Conservation (phyloP, 2,888 invertebrate species). For the Quadroppia sp. region DNA sequence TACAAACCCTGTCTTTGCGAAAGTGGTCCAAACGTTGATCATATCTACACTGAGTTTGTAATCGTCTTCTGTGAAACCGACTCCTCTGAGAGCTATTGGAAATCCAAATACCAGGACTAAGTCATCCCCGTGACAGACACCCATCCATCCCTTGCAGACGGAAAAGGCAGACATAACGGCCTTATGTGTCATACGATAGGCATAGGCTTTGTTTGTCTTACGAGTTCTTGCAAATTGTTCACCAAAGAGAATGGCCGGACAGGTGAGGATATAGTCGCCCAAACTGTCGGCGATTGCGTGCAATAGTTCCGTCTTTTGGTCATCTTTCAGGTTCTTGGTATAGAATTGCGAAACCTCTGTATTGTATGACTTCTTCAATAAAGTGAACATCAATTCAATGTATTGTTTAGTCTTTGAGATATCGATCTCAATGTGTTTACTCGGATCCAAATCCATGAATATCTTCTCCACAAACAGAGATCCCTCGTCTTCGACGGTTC, state of each 20-base stretch:
- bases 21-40: constrained; percentile 38
- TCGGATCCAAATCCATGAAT: background rate
- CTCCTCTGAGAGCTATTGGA: constrained; percentile 36
- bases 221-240: background rate
- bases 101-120: constrained; percentile 36
- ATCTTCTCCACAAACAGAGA: constrained; percentile 26
- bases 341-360: constrained; percentile 31
- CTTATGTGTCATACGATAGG: constrained; percentile 36
- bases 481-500: constrained; percentile 34
- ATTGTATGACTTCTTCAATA: constrained; percentile 17
- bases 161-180: constrained; percentile 31
- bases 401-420: constrained; percentile 2
- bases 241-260: constrained; percentile 40
- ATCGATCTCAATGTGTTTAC: background rate
- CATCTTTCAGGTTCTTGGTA: constrained; percentile 7
- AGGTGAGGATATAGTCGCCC: constrained; percentile 38
- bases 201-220: constrained; percentile 27
- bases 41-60: constrained; percentile 33
- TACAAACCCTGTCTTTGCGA: constrained; percentile 38
- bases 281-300: constrained; percentile 4
- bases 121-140: constrained; percentile 42
- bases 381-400: constrained; percentile 25
- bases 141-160: constrained; percentile 35
- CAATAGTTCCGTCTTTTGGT: background rate
- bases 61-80: constrained; percentile 35